These are phyloP conservation scores for Hylaea fasciaria DNA, from an alignment of 2,888 invertebrate species.

Conservation along the genomic window DNA sequence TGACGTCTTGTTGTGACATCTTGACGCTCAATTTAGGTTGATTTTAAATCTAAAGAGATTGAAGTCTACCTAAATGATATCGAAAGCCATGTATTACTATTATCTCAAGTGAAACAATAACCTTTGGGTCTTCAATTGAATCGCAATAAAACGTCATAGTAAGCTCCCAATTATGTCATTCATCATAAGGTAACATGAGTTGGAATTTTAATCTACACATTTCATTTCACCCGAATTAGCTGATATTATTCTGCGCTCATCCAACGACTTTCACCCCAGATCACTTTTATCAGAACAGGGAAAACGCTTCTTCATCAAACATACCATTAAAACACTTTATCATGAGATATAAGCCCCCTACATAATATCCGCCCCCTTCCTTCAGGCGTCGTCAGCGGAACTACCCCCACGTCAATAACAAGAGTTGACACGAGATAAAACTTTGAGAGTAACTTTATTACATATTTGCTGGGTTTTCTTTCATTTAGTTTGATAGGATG, in stretches of 20 bases:
- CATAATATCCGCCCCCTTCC: conserved; percentile 21
- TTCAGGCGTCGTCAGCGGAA: conserved; percentile 28
- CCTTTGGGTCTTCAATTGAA: too few relatives aligned
- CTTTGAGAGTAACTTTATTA: conserved; percentile 20
- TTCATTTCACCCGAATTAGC: not conserved
- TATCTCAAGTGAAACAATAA: too few relatives aligned
- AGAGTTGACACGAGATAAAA: conserved; percentile 38
- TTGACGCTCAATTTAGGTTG: too few relatives aligned
- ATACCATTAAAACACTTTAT: conserved; percentile 40
- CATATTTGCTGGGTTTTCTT: conserved; percentile 25
- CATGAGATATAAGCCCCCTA: conserved; percentile 35
- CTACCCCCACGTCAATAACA: conserved; percentile 30
- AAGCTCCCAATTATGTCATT: too few relatives aligned
- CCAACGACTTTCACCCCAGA: conserved; percentile 12
- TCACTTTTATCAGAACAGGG: conserved; percentile 36
- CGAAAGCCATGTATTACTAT: too few relatives aligned
- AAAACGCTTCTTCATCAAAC: conserved; percentile 35
- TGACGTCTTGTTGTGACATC: too few relatives aligned
- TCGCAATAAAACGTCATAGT: too few relatives aligned
- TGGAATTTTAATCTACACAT: not conserved
- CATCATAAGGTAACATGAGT: too few relatives aligned
- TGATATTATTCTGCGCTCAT: conserved; percentile 8
- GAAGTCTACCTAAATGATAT: too few relatives aligned
- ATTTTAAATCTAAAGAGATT: too few relatives aligned
- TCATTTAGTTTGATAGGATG: not conserved